Conservation (phyloP, 2,113 vertebrate species). For the Hippolais icterina region DNA sequence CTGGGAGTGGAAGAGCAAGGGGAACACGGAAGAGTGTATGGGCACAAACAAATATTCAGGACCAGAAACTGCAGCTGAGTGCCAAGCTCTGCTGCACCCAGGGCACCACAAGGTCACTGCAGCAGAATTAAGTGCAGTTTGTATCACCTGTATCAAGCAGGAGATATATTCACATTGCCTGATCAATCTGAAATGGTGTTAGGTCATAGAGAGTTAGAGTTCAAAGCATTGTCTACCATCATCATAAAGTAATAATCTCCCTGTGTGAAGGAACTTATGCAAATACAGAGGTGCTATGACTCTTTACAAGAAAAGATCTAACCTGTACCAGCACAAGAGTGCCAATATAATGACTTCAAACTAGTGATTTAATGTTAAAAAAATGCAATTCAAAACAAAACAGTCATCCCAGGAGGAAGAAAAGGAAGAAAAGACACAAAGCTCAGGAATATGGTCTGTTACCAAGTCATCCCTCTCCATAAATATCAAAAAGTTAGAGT, state of each 20-base stretch:
- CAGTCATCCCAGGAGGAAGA: neutral
- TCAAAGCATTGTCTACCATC: neutral
- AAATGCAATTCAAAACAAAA: neutral
- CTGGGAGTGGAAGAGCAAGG: neutral
- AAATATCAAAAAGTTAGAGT: neutral
- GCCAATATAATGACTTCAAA: neutral
- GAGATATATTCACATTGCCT: neutral
- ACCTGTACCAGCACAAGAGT: neutral
- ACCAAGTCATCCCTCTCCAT: neutral
- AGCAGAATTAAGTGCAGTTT: neutral
- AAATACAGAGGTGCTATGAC: neutral
- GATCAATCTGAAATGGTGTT: neutral
- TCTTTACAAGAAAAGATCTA: neutral
- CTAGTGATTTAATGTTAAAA: neutral
- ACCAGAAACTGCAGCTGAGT: neutral
- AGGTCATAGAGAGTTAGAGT: neutral
- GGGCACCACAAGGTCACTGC: neutral
- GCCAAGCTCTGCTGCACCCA: neutral
- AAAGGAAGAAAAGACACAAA: neutral
- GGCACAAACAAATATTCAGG: neutral
- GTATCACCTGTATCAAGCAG: neutral
- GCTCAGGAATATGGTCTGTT: neutral
- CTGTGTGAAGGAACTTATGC: neutral
- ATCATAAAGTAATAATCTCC: neutral
- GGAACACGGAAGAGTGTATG: fast-evolving